These are phyloP conservation scores for Sebastes taczanowskii DNA, from an alignment of 2,797 vertebrate genomes.

Conservation along the genomic window DNA sequence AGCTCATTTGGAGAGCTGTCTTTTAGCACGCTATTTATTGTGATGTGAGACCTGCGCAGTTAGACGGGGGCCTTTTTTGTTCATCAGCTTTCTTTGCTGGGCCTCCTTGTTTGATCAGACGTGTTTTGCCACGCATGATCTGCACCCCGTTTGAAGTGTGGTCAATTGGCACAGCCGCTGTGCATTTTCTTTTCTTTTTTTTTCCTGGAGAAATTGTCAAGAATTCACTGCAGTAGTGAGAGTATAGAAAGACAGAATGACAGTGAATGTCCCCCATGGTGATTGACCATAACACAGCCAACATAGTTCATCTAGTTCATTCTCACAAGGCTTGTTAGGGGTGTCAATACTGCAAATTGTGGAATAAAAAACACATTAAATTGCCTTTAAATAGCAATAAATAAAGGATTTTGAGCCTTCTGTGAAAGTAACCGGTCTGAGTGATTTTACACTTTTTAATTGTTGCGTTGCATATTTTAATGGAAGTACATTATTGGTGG, in stretches of 20 bases:
- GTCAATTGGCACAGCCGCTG: constrained; percentile 65
- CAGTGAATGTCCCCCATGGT: constrained; percentile 41
- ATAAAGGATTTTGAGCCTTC: constrained; percentile 17
- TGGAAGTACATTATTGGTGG: constrained; percentile 8
- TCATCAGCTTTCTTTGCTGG: constrained; percentile 47
- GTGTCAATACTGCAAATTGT: constrained; percentile 29
- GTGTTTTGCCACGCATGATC: constrained; percentile 62
- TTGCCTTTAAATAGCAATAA: neutral
- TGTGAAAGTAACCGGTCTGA: neutral
- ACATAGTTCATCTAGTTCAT: constrained; percentile 24
- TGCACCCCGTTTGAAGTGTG: constrained; percentile 66
- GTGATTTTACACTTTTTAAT: constrained; percentile 13
- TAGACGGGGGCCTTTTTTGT: constrained; percentile 53
- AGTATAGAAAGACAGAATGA: constrained; percentile 50
- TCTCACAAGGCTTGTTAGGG: constrained; percentile 26
- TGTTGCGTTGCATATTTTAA: constrained; percentile 19
- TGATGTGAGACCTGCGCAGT: constrained; percentile 36
- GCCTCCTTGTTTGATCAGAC: constrained; percentile 70
- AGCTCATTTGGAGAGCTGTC: constrained; percentile 68
- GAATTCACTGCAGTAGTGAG: constrained; percentile 52
- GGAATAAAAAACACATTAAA: constrained; percentile 32
- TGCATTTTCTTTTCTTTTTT: constrained; percentile 31
- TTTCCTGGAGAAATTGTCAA: constrained; percentile 56
- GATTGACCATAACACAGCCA: constrained; percentile 3
- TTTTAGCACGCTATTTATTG: constrained; percentile 57